phyloP scores from a whole-genome alignment of 2,888 invertebrate species.

The Mythimna lalbum region DNA sequence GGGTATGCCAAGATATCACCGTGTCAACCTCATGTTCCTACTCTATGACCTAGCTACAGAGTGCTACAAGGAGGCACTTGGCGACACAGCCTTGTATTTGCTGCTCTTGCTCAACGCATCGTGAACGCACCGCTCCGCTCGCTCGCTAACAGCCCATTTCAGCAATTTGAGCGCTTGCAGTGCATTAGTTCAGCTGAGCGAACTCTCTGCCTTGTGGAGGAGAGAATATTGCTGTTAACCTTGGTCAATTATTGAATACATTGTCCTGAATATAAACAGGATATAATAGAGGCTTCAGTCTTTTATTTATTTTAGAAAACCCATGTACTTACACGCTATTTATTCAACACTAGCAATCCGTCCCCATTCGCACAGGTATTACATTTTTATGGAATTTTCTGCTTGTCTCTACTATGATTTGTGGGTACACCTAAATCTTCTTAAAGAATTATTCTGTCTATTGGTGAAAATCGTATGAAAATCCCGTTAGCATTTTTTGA shows the following conservation, averaged over 20 bases:
- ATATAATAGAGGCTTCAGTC: neutral
- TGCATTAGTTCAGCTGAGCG: constrained; percentile 11
- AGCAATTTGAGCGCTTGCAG: constrained; percentile 25
- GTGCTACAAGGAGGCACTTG: constrained; percentile 18
- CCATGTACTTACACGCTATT: neutral
- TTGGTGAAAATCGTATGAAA: no score
- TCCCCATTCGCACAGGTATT: neutral
- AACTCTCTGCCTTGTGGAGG: neutral
- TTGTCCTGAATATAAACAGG: neutral
- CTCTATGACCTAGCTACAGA: constrained; percentile 2
- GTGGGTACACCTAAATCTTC: no score
- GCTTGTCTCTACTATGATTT: no score
- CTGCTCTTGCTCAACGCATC: constrained; percentile 5
- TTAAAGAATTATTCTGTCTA: no score
- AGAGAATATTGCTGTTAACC: constrained; percentile 4
- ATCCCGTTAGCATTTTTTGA: no score
- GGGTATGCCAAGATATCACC: neutral
- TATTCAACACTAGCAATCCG: neutral
- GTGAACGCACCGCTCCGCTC: constrained; percentile 7
- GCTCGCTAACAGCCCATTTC: constrained; percentile 25
- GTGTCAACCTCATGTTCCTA: neutral
- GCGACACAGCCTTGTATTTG: constrained; percentile 6
- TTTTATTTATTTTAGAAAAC: neutral
- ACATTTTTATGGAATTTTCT: no score
- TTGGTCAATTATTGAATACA: neutral